Evolutionary conservation across 2,888 invertebrate genomes (phyloP), one percentile per base, ranked within the genome.

Genomic region (Rhamphomyia laevipes): DNA sequence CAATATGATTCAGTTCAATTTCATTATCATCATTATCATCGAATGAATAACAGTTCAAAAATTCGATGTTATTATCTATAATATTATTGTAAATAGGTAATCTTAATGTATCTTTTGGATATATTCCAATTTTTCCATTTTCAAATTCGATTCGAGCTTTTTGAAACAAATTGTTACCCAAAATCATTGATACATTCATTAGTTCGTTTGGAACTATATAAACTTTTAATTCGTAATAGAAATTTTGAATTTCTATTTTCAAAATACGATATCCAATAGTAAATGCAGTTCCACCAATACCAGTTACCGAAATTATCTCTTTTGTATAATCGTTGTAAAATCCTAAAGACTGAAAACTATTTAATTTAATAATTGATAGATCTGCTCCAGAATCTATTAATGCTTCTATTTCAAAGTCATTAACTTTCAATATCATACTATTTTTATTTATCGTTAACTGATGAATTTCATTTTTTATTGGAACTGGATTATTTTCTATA

Each of bases 321-420:
- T 42, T 37, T 11, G 17, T 10, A 18, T 37, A 18, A 37, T 13
- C 13, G 3, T 11, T 13, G n/a, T n/a, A n/a, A 6, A 33, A 13
- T 9, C 33, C 33, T 9, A 33, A 33, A 33, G 9, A 33, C 7
- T 33, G 4, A 21, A 50, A 37, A 46, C 27, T 40, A 33, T 50
- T 46, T 38, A 43, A 38, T 15, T 37, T 37, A 15, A 49, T 43
- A 5, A 49, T 30, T 17, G 49, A 49, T 27, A 49, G 46, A 49
- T 49, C 49, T 15, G 49, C 49, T 30, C 46, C 49, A 5, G 42
- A 46, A 15, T 46, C 49, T 27, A 49, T 35, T 37, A 49, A 42
- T 2, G 49, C 49, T 4, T 23, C 16, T 27, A 30, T n/a, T n/a
- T 1, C 10, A 30, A 4, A 21, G 1, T 46, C 35, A 30, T 50